Evolutionary conservation across 2,113 vertebrate species (phyloP), one percentile per base, ranked within the genome.

Genomic region (Gnathonemus longibarbis): DNA sequence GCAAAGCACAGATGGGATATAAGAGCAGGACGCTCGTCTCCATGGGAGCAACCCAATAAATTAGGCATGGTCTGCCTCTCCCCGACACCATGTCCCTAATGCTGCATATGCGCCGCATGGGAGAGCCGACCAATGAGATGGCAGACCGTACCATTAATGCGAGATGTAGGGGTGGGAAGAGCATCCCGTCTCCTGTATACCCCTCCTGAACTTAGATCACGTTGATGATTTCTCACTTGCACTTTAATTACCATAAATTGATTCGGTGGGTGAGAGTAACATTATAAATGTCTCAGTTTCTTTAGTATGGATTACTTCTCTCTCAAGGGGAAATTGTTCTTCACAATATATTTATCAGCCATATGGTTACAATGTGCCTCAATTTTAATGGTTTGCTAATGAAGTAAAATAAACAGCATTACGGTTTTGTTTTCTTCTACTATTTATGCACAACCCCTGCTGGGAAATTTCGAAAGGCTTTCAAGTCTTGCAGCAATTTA

Each of bases 51-150:
- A 27, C 45, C 21, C 45, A 86, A 86, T 49, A 86, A 48, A 48
- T 50, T 50, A 86, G 84, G 46, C n/a, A 50, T 85, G 84, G 84
- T 49, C 84, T 85, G 45, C 48, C 42, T 85, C 84, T 85, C 84
- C 45, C 11, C 70, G 11, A 77, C 70, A 77, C 35, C 70, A 77
- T 39, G 74, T 80, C 35, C 31, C 74, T 2, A 80, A 19, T 80
- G 35, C 74, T 80, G 35, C 74, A 77, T 77, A 77, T 77, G 27
- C 0, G 35, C 31, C 5, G 10, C 70, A 77, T 77, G 70, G 15
- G 13, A 39, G 42, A 42, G 11, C 15, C 70, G 15, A 80, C 31
- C 74, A 80, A 80, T 80, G 74, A 42, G 74, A 80, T 80, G 35
- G 74, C 31, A 19, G 74, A 42, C 17, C 74, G 15, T 80, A 80